Evolutionary conservation across 2,797 vertebrate genomes (phyloP), one percentile per base, ranked within the genome.

Genomic region (Alca torda): DNA sequence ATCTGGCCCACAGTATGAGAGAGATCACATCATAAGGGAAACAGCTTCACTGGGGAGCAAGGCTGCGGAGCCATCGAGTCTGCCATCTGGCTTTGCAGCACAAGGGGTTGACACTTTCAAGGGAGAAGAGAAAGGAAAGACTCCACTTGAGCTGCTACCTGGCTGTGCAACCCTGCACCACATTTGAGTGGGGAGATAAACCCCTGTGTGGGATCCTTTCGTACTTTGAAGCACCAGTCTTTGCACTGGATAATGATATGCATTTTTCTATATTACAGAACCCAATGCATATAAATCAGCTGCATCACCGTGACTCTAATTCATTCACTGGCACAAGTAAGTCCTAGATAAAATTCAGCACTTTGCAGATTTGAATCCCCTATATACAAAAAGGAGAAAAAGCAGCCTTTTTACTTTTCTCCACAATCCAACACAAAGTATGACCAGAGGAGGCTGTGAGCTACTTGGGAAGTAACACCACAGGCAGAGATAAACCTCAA

Each of bases 61-160:
- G 68, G 84, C 77, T 56, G 59, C 0, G 16, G 68, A 94, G 96
- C 50, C 95, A 72, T 33, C 0, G 0, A 89, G 95, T 94, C 93
- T 96, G 89, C 74, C 81, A 93, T 85, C 73, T 87, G 82, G 78
- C 76, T 90, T n/a, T 79, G 56, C 89, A 76, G 84, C 65, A 80
- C 0, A 1, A 84, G 69, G 65, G 14, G 54, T 8, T 84, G 87
- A 48, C 31, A 37, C 51, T 75, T 75, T 2, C 69, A 59, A 57
- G 57, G 57, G 8, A 77, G 41, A 6, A 64, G 25, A 73, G 54
- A 51, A 95, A 85, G 75, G 28, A 76, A 65, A 67, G 69, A 48
- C 24, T 46, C 61, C 57, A 33, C 11, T 57, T 57, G 70, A 89
- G 54, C 81, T 67, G 35, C 26, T 54, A 16, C 77, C 68, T 93